These are phyloP conservation scores for Tachuris rubrigastra DNA, from an alignment of 2,113 vertebrate species.

Conservation along the genomic window DNA sequence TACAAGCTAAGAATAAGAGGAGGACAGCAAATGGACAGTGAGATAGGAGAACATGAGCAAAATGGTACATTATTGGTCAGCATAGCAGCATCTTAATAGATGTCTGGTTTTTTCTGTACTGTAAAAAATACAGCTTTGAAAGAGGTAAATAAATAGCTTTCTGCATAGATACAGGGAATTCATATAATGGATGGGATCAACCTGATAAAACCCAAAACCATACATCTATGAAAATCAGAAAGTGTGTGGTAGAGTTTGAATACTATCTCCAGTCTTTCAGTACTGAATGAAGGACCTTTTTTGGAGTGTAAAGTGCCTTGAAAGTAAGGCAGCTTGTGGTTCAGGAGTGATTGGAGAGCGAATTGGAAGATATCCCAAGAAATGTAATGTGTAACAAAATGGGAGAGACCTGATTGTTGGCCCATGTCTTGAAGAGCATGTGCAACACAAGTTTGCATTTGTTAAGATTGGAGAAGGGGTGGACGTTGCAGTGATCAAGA, in stretches of 20 bases:
- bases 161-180: not conserved
- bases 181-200: not conserved
- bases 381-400: not conserved
- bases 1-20: not conserved
- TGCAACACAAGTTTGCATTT: not conserved
- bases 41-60: not conserved
- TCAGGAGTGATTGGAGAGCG: not conserved
- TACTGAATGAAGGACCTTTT: not conserved
- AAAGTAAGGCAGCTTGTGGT: not conserved
- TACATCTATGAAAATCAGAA: not conserved
- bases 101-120: not conserved
- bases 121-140: not conserved
- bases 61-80: not conserved
- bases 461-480: not conserved
- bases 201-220: not conserved
- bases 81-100: not conserved
- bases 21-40: not conserved
- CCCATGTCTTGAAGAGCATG: not conserved
- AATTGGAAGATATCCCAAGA: not conserved
- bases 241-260: not conserved
- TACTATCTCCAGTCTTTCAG: not conserved
- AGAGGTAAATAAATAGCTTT: not conserved
- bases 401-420: not conserved
- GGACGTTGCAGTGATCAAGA: accelerated
- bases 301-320: not conserved